Base-by-base conservation (phyloP, 1,140 invertebrate genomes). In the Drosophila simulans region DNA sequence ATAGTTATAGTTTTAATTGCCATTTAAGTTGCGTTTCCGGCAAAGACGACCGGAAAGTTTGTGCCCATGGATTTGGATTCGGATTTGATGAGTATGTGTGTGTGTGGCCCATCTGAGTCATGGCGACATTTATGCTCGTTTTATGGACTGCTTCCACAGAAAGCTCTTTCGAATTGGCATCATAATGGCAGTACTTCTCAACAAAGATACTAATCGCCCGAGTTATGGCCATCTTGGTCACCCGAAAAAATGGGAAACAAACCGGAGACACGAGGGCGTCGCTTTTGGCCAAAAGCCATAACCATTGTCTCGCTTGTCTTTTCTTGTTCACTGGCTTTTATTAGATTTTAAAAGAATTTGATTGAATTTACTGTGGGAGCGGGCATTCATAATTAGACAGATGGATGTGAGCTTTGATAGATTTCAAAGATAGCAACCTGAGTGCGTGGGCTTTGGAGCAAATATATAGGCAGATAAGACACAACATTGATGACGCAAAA, bases 1-100 rank as follows among this genome's bases (percentile, higher is more conserved):
- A 82, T 83, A 89, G 84, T 83, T 79, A 83, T 83, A 83, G 71
- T 86, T 88, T 88, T 88, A 88, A 88, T 88, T 89, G 83, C 79
- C 54, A 69, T 83, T 89, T 88, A 89, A 80, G 83, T 76, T 80
- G 76, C 77, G 62, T 89, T 88, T 88, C 83, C 83, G 83, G 64
- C 58, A 53, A 45, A 51, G 35, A 39, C 65, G 40, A 57, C 77
- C 83, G 84, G 79, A 83, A 88, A 88, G 76, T 75, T 76, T 55
- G 45, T 75, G 45, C 45, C 45, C 22, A 46, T 45, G 42, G 22
- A 8, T 15, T n/a, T 10, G 31, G 31, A 31, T 31, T 31, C 8
- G 8, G 31, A 31, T 10, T 10, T 31, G 27, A 31, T 31, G 35
- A 37, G n/a, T 77, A 77, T 81, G 82, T 77, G 81, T 81, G 82